A percentile compares a stretch with the other conserved stretches of the same genome.
These are phyloP conservation scores for Cydia strobilella DNA, from an alignment of 1,140 invertebrate species.

Conservation along the genomic window DNA sequence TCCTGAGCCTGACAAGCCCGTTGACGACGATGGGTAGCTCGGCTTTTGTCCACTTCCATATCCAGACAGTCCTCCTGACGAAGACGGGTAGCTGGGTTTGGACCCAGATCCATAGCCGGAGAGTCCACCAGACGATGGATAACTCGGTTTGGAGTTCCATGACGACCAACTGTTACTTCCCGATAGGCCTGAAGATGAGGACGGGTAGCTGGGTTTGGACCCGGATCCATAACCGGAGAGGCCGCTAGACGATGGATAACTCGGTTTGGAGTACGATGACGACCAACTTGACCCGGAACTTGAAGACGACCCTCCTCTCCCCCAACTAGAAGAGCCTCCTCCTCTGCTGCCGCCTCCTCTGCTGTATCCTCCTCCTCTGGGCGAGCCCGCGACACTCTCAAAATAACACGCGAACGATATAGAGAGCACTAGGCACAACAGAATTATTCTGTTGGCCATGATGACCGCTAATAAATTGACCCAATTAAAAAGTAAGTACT, in stretches of 20 bases:
- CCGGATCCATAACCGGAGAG: slow-evolving; percentile 27
- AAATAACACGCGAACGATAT: slow-evolving; percentile 35
- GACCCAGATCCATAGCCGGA: slow-evolving; percentile 22
- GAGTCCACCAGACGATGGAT: slow-evolving; percentile 37
- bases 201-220: not conserved
- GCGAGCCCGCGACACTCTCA: slow-evolving; percentile 30
- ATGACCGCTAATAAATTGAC: slow-evolving; percentile 6
- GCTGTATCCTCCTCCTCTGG: not conserved
- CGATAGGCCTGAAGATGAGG: slow-evolving; percentile 39
- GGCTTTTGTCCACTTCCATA: slow-evolving; percentile 32
- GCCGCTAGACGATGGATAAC: slow-evolving; percentile 9
- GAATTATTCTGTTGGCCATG: slow-evolving; percentile 48
- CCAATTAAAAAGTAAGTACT: not conserved
- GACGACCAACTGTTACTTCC: slow-evolving; percentile 29
- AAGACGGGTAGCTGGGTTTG: slow-evolving; percentile 37
- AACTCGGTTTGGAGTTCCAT: slow-evolving; percentile 32
- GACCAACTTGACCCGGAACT: slow-evolving; percentile 12
- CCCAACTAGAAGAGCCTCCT: not conserved
- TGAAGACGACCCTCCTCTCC: not conserved
- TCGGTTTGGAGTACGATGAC: slow-evolving; percentile 27
- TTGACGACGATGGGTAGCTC: slow-evolving; percentile 46
- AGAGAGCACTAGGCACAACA: slow-evolving; percentile 45
- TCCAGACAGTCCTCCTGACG: slow-evolving; percentile 5
- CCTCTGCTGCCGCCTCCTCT: not conserved
- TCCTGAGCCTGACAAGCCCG: slow-evolving; percentile 44